Evolutionary conservation across 2,888 invertebrate genomes (phyloP).

Genomic region (Uloborus plumipes): DNA sequence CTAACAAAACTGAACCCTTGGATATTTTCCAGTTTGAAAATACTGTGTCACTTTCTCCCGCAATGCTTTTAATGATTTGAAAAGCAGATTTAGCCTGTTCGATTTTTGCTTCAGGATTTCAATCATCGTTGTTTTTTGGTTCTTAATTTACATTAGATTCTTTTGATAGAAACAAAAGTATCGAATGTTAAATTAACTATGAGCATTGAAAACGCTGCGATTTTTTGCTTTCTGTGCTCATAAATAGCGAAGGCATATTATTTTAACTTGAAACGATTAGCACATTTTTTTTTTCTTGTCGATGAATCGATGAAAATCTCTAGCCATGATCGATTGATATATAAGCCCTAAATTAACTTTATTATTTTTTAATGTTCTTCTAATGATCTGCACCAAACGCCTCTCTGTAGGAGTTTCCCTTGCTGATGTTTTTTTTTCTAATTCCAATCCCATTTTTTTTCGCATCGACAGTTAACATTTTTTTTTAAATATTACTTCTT

Average conservation of each 20-base stretch:
- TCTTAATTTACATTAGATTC: slow-evolving; percentile 1
- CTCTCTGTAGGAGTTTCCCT: slow-evolving; percentile 19
- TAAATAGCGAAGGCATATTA: slow-evolving; percentile 37
- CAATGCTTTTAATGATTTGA: too few relatives aligned
- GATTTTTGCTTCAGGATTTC: too few relatives aligned
- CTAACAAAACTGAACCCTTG: too few relatives aligned
- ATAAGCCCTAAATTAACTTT: slow-evolving; percentile 63
- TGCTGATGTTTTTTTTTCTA: slow-evolving; percentile 15
- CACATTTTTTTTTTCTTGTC: slow-evolving; percentile 43
- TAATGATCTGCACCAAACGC: slow-evolving; percentile 43
- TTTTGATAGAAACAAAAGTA: background rate
- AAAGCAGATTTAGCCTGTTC: too few relatives aligned
- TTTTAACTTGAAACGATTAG: slow-evolving; percentile 41
- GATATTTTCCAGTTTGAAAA: too few relatives aligned
- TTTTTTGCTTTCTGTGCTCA: slow-evolving; percentile 14
- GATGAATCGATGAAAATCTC: slow-evolving; percentile 54
- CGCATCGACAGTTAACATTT: slow-evolving; percentile 24
- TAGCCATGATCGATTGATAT: slow-evolving; percentile 59
- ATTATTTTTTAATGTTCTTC: slow-evolving; percentile 61
- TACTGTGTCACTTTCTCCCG: too few relatives aligned
- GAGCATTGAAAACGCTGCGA: background rate
- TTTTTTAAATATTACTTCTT: slow-evolving; percentile 40
- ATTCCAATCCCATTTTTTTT: slow-evolving; percentile 14
- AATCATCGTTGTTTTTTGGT: background rate
- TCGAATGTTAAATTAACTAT: slow-evolving; percentile 21